phyloP scores from a whole-genome alignment of 2,888 invertebrate genomes.

The Chymomyza procnemis region DNA sequence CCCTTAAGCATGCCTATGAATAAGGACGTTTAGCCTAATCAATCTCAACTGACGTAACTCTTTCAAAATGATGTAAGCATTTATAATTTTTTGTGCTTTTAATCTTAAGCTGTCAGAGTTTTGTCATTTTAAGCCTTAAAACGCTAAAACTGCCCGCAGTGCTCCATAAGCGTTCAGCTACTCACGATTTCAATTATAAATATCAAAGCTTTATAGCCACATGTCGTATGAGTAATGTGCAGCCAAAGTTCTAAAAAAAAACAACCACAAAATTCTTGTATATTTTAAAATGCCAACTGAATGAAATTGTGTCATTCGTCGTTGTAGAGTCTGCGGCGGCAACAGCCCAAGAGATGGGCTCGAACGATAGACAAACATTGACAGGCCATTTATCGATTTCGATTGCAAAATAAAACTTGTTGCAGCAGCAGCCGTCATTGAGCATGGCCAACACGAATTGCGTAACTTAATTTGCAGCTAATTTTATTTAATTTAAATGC shows the following conservation, averaged over 20 bases:
- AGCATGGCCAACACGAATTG: constrained; percentile 27
- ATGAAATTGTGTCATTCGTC: not conserved
- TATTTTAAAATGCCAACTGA: constrained; percentile 2
- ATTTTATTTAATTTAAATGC: constrained; percentile 46
- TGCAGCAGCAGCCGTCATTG: constrained; percentile 12
- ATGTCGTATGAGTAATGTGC: constrained; percentile 46
- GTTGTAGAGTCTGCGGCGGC: not conserved
- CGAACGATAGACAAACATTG: not conserved
- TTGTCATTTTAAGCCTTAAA: not conserved
- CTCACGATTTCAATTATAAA: not conserved
- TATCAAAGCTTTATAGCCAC: constrained; percentile 17
- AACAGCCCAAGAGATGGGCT: not conserved
- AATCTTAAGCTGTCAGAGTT: no score
- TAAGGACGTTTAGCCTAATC: no score
- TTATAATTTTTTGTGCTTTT: no score
- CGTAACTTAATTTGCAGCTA: constrained; percentile 40
- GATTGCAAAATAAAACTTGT: constrained; percentile 37
- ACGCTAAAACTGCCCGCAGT: not conserved
- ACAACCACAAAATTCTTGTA: constrained; percentile 4
- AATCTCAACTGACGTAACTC: no score
- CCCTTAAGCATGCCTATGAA: no score
- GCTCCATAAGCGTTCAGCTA: not conserved
- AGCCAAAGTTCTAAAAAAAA: constrained; percentile 15
- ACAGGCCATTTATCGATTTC: constrained; percentile 38
- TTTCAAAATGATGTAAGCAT: no score